Evolutionary conservation across 2,113 vertebrate species (phyloP).

Genomic region (Paedocypris sp.): DNA sequence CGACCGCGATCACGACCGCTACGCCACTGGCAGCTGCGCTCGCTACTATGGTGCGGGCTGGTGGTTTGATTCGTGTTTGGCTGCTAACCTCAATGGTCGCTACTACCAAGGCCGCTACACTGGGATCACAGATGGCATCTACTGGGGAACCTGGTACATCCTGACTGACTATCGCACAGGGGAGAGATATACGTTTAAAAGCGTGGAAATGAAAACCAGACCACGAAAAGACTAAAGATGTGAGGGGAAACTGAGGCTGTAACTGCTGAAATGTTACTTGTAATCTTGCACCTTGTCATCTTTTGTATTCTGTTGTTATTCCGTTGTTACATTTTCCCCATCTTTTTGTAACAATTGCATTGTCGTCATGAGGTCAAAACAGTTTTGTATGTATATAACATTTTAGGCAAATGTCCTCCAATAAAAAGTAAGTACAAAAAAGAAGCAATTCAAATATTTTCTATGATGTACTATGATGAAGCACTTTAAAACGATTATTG

Average conservation of each 20-base stretch:
- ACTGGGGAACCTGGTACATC: constrained; percentile 74
- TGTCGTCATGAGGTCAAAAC: too few species aligned
- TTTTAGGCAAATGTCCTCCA: too few species aligned
- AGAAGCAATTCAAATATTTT: too few species aligned
- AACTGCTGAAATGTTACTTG: not conserved
- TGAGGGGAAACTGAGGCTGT: constrained; percentile 14
- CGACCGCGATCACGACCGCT: constrained; percentile 65
- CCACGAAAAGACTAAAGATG: constrained; percentile 31
- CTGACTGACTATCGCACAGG: constrained; percentile 62
- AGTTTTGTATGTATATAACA: too few species aligned
- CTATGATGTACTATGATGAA: too few species aligned
- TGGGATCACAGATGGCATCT: constrained; percentile 66
- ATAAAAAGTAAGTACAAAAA: too few species aligned
- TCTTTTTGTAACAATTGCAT: too few species aligned
- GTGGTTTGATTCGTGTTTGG: constrained; percentile 72
- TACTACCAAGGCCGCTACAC: constrained; percentile 63
- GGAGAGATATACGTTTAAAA: constrained; percentile 68
- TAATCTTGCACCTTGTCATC: not conserved
- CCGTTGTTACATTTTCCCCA: too few species aligned
- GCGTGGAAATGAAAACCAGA: constrained; percentile 63
- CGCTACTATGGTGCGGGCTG: constrained; percentile 67
- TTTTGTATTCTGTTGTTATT: too few species aligned
- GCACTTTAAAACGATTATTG: too few species aligned
- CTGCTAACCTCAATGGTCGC: constrained; percentile 65
- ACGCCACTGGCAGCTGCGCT: constrained; percentile 61